Conservation (phyloP, 2,888 invertebrate species). For the Mesopsocus fuscifrons region DNA sequence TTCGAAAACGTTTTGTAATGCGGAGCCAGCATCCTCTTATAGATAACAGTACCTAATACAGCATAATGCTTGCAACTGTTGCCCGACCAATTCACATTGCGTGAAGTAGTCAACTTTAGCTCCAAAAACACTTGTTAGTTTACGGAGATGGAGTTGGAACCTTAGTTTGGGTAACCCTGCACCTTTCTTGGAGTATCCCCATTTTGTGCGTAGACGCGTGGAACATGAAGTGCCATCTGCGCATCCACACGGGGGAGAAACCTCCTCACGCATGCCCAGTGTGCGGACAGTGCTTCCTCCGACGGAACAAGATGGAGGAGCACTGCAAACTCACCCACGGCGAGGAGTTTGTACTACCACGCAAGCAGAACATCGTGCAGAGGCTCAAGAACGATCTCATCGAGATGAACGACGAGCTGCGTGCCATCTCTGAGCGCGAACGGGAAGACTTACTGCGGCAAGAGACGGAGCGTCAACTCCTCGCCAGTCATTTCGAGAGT, state of each 20-base stretch:
- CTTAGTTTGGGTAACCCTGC: too few relatives aligned
- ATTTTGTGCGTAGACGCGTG: conserved; percentile 2
- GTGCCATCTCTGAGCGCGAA: conserved; percentile 1
- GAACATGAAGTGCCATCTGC: conserved; percentile 8
- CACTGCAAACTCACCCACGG: conserved; percentile 9
- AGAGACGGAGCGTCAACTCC: conserved; percentile 4
- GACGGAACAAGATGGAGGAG: conserved; percentile 9
- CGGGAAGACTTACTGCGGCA: conserved; percentile 6
- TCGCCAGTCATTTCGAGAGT: conserved; percentile 2
- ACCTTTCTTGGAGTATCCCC: too few relatives aligned
- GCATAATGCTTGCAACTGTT: too few relatives aligned
- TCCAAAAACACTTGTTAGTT: too few relatives aligned
- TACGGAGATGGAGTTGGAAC: too few relatives aligned
- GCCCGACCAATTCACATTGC: too few relatives aligned
- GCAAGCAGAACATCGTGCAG: conserved; percentile 5
- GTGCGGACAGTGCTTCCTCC: conserved; percentile 7
- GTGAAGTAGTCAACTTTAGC: too few relatives aligned
- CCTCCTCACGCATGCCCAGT: conserved; percentile 8
- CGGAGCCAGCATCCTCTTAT: too few relatives aligned
- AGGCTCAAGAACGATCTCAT: conserved; percentile 7
- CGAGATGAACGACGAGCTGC: conserved; percentile 1
- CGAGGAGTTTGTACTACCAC: conserved; percentile 3
- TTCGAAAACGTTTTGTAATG: too few relatives aligned
- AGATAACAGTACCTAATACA: too few relatives aligned
- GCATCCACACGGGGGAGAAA: conserved; percentile 6